These are phyloP conservation scores for Gari tellinella DNA, from an alignment of 2,888 invertebrate species.

Conservation along the genomic window DNA sequence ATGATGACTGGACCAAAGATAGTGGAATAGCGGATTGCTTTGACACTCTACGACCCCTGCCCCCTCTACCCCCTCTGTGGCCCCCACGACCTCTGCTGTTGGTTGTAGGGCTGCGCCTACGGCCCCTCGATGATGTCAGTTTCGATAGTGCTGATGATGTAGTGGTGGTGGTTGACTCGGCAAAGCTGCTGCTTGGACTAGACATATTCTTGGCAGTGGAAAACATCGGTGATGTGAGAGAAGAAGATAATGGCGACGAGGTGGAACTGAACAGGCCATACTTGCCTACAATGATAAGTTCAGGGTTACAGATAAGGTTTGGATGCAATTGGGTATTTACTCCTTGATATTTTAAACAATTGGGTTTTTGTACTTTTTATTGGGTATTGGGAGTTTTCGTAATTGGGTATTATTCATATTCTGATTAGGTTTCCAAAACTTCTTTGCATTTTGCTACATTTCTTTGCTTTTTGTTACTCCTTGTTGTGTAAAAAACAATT, in stretches of 20 bases:
- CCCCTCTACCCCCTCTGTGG: constrained; percentile 23
- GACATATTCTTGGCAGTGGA: constrained; percentile 26
- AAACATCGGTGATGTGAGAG: background rate
- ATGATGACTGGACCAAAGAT: constrained; percentile 52
- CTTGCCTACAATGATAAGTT: constrained; percentile 6
- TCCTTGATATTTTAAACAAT: no score
- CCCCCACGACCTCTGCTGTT: constrained; percentile 23
- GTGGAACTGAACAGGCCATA: constrained; percentile 28
- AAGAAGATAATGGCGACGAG: constrained; percentile 16
- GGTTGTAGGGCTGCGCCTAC: constrained; percentile 2
- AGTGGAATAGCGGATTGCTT: constrained; percentile 56
- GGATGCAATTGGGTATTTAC: no score
- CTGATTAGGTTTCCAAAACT: no score
- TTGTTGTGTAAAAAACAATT: no score
- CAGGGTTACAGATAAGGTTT: no score
- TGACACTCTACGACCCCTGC: constrained; percentile 23
- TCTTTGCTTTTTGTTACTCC: no score
- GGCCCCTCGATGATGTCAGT: constrained; percentile 6
- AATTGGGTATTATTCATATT: no score
- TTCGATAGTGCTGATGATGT: constrained; percentile 1
- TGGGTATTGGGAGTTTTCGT: no score
- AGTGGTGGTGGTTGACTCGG: constrained; percentile 3
- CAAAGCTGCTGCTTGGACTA: constrained; percentile 5
- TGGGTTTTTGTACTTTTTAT: no score
- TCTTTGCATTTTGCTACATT: no score